These are phyloP conservation scores for Goniozus legneri DNA, from an alignment of 1,140 invertebrate species.

Conservation along the genomic window DNA sequence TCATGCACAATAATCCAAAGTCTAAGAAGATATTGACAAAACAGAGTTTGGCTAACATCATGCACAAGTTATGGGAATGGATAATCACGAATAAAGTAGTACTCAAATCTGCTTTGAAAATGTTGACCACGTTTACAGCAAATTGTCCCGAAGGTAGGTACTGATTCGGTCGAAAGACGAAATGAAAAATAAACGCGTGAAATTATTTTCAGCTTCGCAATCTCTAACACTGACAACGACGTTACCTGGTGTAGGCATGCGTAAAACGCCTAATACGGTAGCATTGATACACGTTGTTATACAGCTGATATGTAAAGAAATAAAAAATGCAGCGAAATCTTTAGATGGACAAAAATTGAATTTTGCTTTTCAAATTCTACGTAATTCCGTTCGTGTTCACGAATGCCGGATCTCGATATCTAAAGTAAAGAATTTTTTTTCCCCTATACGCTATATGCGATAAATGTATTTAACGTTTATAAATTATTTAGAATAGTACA, in stretches of 20 bases:
- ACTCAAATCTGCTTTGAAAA: constrained; percentile 46
- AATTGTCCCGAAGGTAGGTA: constrained; percentile 50
- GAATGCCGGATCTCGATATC: constrained; percentile 55
- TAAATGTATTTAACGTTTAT: too few relatives aligned
- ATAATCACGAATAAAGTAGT: constrained; percentile 47
- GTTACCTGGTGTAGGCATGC: constrained; percentile 52
- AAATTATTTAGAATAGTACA: too few relatives aligned
- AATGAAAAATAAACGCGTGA: neutral
- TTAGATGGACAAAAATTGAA: constrained; percentile 48
- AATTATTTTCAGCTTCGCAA: constrained; percentile 46
- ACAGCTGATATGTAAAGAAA: constrained; percentile 49
- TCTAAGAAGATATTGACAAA: constrained; percentile 46
- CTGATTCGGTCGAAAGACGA: constrained; percentile 1
- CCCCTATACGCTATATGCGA: too few relatives aligned
- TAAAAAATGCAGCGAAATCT: constrained; percentile 47
- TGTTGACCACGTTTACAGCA: constrained; percentile 56
- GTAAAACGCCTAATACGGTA: constrained; percentile 53
- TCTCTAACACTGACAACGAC: constrained; percentile 55
- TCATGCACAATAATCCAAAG: constrained; percentile 42
- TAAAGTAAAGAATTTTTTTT: constrained; percentile 44
- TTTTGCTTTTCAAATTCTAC: constrained; percentile 51
- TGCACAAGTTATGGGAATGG: constrained; percentile 60
- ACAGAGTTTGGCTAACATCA: constrained; percentile 51
- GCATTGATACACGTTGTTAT: constrained; percentile 55
- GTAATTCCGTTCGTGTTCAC: constrained; percentile 50